Conservation (phyloP, 1,140 invertebrate genomes). For the Hestina assimilis region DNA sequence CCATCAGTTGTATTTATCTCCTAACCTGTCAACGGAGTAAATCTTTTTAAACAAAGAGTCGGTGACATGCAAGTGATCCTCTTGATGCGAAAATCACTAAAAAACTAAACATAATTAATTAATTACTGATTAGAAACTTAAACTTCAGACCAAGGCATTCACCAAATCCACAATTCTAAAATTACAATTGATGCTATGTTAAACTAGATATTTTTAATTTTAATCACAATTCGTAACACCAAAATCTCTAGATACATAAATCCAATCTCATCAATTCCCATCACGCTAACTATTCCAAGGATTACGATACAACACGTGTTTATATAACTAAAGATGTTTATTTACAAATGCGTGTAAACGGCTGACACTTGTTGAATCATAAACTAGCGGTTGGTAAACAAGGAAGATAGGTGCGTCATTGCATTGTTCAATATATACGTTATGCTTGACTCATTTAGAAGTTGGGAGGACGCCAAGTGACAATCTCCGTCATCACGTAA, state of each 20-base stretch:
- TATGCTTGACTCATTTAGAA: slow-evolving; percentile 39
- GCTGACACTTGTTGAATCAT: slow-evolving; percentile 55
- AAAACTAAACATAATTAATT: too few species aligned
- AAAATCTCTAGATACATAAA: slow-evolving; percentile 2
- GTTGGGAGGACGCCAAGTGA: slow-evolving; percentile 44
- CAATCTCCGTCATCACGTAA: slow-evolving; percentile 31
- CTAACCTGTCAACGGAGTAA: too few species aligned
- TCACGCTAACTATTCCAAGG: slow-evolving; percentile 25
- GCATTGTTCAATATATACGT: slow-evolving; percentile 48
- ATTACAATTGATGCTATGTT: too few species aligned
- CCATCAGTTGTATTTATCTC: too few species aligned
- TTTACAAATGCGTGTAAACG: slow-evolving; percentile 23
- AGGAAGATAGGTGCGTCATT: slow-evolving; percentile 50
- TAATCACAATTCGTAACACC: not conserved
- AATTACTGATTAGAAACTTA: too few species aligned
- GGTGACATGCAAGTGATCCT: too few species aligned
- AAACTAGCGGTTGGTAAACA: slow-evolving; percentile 49
- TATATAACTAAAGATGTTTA: slow-evolving; percentile 28
- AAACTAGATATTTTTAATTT: too few species aligned
- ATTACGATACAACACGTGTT: slow-evolving; percentile 34
- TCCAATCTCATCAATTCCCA: slow-evolving; percentile 19
- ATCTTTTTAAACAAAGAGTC: too few species aligned
- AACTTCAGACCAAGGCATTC: too few species aligned
- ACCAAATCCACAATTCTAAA: too few species aligned
- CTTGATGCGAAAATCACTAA: too few species aligned